A percentile compares a stretch with the other conserved stretches of the same genome.
phyloP scores from a whole-genome alignment of 1,140 invertebrate species.

The Cotesia glomerata region DNA sequence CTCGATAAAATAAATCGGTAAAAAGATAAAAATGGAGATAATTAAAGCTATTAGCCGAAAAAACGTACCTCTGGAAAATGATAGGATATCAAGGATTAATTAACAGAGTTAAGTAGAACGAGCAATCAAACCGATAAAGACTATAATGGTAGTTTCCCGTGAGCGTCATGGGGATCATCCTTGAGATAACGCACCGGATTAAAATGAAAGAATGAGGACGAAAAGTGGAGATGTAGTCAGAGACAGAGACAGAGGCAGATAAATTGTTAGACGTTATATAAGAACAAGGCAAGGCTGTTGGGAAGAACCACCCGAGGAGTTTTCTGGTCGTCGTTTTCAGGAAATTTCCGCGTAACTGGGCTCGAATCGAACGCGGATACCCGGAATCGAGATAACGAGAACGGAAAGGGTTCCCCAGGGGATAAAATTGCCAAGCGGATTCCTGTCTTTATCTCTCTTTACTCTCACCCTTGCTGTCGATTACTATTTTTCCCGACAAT shows the following conservation, averaged over 20 bases:
- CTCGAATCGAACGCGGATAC: constrained; percentile 11
- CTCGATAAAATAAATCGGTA: too few species aligned
- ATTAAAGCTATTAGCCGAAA: not conserved
- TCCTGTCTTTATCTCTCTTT: constrained; percentile 1
- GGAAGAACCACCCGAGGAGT: not conserved
- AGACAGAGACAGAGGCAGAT: not conserved
- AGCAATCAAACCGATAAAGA: constrained; percentile 4
- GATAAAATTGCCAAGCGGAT: constrained; percentile 20
- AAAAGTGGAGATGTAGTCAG: not conserved
- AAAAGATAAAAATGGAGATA: too few species aligned
- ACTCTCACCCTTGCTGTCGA: constrained; percentile 4
- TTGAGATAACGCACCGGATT: constrained; percentile 4
- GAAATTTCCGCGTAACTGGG: constrained; percentile 19
- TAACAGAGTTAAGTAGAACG: not conserved
- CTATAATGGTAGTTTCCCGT: not conserved
- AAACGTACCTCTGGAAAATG: not conserved
- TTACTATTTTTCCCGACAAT: not conserved
- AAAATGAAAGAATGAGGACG: not conserved
- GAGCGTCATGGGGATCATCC: constrained; percentile 3
- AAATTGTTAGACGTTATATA: not conserved
- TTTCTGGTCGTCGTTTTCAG: not conserved
- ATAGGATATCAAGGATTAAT: not conserved
- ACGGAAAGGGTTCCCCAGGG: constrained; percentile 31
- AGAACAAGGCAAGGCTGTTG: not conserved
- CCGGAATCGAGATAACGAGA: constrained; percentile 38